Conservation (phyloP, 1,140 invertebrate genomes). For the Cyclina sinensis region DNA sequence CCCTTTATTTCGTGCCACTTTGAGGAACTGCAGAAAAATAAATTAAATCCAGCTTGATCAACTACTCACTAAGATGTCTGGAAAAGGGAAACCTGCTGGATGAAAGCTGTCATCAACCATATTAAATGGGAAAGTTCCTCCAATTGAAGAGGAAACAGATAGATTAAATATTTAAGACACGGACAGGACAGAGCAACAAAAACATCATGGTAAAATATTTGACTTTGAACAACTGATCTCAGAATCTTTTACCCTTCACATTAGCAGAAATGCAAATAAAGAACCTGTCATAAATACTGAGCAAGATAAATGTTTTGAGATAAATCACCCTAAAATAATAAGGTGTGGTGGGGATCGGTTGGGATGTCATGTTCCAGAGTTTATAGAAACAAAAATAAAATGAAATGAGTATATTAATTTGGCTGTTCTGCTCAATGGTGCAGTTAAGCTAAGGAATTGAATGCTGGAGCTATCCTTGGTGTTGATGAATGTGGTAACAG, state of each 20-base stretch:
- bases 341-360: constrained; percentile 20
- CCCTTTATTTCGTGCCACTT: too few species aligned
- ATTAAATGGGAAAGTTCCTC: neutral
- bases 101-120: neutral
- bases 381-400: constrained; percentile 1
- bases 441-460: neutral
- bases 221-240: neutral
- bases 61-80: neutral
- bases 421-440: constrained; percentile 13
- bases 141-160: neutral
- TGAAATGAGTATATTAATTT: constrained; percentile 31
- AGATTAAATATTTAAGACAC: neutral
- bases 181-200: neutral
- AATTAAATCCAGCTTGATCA: neutral
- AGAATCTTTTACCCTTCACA: neutral
- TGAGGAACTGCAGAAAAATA: too few species aligned
- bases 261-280: neutral
- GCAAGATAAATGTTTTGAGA: neutral
- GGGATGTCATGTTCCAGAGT: neutral
- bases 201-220: neutral
- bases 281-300: neutral
- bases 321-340: neutral
- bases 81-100: neutral
- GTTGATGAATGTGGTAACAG: constrained; percentile 7
- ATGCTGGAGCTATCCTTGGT: neutral